Percentiles rank a stretch among this genome's conserved stretches.
Evolutionary conservation across 2,888 invertebrate genomes (phyloP).

Genomic region (Agriopis leucophaearia): DNA sequence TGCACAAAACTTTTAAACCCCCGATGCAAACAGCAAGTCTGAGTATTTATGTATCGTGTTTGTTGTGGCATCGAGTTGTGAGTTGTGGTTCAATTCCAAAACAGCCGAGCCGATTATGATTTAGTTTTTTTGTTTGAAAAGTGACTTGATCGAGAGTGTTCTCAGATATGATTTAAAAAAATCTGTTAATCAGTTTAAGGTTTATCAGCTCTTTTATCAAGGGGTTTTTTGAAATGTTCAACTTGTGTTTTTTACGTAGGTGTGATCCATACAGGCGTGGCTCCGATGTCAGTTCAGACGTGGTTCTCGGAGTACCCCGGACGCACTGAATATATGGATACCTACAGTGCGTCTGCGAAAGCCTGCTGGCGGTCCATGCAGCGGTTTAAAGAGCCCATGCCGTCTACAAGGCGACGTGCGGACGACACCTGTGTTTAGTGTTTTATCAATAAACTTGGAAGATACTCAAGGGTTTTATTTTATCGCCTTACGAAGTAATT

Average conservation of each 20-base stretch:
- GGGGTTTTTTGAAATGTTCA: not conserved
- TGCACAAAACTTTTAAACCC: too few relatives aligned
- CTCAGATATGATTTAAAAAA: too few relatives aligned
- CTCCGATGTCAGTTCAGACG: constrained; percentile 80
- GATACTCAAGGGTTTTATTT: constrained; percentile 46
- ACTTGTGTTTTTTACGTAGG: constrained; percentile 31
- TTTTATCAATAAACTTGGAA: constrained; percentile 59
- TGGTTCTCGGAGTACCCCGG: constrained; percentile 87
- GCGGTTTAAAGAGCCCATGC: constrained; percentile 87
- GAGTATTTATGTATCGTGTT: too few relatives aligned
- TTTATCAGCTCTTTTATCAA: too few relatives aligned
- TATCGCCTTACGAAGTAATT: not conserved
- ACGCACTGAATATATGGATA: constrained; percentile 88
- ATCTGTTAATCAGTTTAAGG: too few relatives aligned
- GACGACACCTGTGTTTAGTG: constrained; percentile 82
- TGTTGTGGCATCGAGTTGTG: too few relatives aligned
- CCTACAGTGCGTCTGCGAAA: constrained; percentile 86
- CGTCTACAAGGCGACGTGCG: constrained; percentile 86
- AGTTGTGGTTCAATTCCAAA: too few relatives aligned
- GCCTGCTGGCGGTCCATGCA: constrained; percentile 87
- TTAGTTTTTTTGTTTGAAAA: too few relatives aligned
- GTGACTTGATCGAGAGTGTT: too few relatives aligned
- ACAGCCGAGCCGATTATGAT: too few relatives aligned
- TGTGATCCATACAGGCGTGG: constrained; percentile 68
- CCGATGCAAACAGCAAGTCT: too few relatives aligned